A percentile compares a stretch with the other conserved stretches of the same genome.
These are phyloP conservation scores for Oscheius onirici DNA, from an alignment of 2,888 invertebrate genomes.

Conservation along the genomic window DNA sequence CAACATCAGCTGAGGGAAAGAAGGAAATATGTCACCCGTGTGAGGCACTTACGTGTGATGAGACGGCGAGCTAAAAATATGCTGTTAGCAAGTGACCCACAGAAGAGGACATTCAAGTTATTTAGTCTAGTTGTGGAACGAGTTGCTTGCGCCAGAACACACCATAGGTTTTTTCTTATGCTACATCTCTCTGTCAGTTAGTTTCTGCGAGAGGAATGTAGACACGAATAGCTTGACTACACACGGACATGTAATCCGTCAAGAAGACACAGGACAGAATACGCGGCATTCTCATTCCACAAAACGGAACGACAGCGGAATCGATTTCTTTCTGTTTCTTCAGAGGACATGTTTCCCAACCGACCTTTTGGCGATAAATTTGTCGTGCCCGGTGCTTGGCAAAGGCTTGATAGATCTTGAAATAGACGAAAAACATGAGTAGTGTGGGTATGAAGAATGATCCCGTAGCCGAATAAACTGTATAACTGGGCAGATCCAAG, in stretches of 20 bases:
- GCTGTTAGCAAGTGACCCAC: conserved; percentile 31
- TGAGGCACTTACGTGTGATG: conserved; percentile 67
- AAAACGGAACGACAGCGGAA: conserved; percentile 30
- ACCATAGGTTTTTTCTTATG: background rate
- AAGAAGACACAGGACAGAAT: conserved; percentile 29
- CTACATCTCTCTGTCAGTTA: background rate
- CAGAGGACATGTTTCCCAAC: conserved; percentile 11
- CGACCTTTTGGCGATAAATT: conserved; percentile 72
- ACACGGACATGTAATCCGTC: conserved; percentile 20
- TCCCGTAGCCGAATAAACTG: conserved; percentile 75
- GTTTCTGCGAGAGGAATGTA: conserved; percentile 8
- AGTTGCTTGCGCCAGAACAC: conserved; percentile 9
- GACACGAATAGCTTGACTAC: background rate
- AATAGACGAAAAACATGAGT: conserved; percentile 99
- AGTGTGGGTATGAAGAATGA: conserved; percentile 99
- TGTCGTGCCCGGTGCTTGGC: conserved; percentile 72
- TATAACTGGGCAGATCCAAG: conserved; percentile 72
- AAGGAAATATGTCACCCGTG: conserved; percentile 31
- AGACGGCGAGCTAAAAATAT: conserved; percentile 69
- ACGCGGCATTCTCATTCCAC: conserved; percentile 33
- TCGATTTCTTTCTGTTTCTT: background rate
- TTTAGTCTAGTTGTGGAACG: conserved; percentile 5
- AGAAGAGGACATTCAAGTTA: background rate
- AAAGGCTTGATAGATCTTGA: conserved; percentile 83
- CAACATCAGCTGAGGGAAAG: conserved; percentile 16